phyloP scores from a whole-genome alignment of 2,113 vertebrate genomes.

The Leucopsar rothschildi region DNA sequence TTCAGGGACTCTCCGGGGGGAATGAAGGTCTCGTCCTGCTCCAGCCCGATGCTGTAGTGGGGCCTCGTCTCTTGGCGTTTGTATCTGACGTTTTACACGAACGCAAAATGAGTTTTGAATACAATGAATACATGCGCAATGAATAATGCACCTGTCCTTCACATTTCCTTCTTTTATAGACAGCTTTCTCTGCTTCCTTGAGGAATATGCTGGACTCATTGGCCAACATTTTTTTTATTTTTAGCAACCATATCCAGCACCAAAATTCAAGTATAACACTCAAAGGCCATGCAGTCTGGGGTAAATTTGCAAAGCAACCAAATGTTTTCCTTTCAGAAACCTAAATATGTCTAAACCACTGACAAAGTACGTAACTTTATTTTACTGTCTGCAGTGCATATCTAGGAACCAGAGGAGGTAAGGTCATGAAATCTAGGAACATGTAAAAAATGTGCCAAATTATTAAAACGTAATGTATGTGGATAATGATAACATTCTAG shows the following conservation, averaged over 20 bases:
- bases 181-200: not conserved
- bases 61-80: constrained; percentile 87
- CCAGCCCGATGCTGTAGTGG: constrained; percentile 90
- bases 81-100: constrained; percentile 71
- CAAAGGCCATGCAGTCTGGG: not conserved
- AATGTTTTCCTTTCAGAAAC: not conserved
- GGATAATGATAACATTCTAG: not conserved
- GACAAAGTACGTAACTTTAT: not conserved
- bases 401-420: not conserved
- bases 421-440: not conserved
- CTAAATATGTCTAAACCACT: not conserved
- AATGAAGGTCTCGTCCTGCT: constrained; percentile 91
- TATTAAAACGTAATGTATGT: not conserved
- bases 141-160: not conserved
- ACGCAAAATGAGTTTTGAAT: not conserved
- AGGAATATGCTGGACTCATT: not conserved
- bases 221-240: not conserved
- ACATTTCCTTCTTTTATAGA: not conserved
- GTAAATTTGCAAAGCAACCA: not conserved
- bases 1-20: constrained; percentile 91
- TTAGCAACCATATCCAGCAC: not conserved
- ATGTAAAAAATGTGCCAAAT: not conserved
- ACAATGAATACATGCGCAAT: not conserved
- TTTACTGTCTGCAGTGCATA: not conserved
- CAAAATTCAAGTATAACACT: not conserved